A percentile compares a stretch with the other conserved stretches of the same genome.
Evolutionary conservation across 2,113 vertebrate species (phyloP).

Genomic region (Eupsittula cactorum): DNA sequence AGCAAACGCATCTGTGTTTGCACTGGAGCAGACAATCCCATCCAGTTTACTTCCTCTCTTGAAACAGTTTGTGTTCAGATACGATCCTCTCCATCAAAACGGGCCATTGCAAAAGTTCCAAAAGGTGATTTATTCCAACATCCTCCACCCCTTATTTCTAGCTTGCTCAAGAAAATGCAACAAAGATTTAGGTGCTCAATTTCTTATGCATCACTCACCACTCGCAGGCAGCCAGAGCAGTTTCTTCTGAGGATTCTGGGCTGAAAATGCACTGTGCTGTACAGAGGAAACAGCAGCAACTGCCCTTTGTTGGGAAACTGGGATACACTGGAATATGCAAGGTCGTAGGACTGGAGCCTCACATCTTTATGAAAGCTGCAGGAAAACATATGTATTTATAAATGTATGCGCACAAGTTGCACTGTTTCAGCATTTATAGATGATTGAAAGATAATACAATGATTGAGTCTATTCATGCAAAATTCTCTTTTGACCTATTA

Average conservation of each 20-base stretch:
- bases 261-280: background rate
- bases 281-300: background rate
- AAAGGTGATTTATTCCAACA: background rate
- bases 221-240: rapidly evolving
- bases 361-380: background rate
- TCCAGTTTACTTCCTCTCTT: background rate
- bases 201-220: background rate
- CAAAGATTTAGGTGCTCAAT: background rate
- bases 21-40: background rate
- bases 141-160: background rate
- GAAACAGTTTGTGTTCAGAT: background rate
- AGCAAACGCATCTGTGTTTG: background rate
- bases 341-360: background rate
- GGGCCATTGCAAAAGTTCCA: background rate
- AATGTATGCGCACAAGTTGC: background rate
- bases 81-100: background rate
- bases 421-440: background rate
- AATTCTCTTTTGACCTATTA: background rate
- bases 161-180: background rate
- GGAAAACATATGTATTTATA: background rate
- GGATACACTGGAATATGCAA: background rate
- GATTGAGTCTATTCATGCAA: background rate
- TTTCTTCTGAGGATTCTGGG: background rate
- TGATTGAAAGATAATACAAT: background rate
- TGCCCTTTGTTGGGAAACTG: background rate